A percentile compares a stretch with the other conserved stretches of the same genome.
Evolutionary conservation across 2,113 vertebrate species (phyloP).

Genomic region (Cisticola juncidis): DNA sequence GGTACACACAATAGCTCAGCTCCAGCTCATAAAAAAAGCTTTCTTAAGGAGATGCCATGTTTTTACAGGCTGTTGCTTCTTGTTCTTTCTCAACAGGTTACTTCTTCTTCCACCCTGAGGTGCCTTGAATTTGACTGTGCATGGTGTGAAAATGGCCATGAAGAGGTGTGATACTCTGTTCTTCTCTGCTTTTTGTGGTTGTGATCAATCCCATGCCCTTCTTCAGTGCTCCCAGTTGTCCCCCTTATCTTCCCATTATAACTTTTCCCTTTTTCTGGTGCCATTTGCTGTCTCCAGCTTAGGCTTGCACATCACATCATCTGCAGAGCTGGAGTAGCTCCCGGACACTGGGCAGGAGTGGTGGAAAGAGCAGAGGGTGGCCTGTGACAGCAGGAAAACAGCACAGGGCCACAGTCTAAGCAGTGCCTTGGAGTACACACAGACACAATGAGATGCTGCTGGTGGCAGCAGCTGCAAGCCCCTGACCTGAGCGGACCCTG

Average conservation of each 20-base stretch:
- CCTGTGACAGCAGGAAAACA: background rate
- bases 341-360: background rate
- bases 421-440: fast-evolving
- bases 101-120: background rate
- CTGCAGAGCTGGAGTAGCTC: background rate
- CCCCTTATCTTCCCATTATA: background rate
- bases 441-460: fast-evolving
- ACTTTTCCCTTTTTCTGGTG: background rate
- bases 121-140: background rate
- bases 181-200: background rate
- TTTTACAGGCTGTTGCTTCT: background rate
- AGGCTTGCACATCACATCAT: background rate
- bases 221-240: background rate
- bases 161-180: background rate
- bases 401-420: background rate
- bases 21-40: background rate
- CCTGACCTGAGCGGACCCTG: background rate
- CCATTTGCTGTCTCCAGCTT: background rate
- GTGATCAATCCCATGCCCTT: background rate
- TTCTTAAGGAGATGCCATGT: background rate
- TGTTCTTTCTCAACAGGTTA: background rate
- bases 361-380: background rate
- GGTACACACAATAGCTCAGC: background rate
- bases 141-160: background rate
- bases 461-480: background rate